Conservation (phyloP, 2,113 vertebrate genomes). For the Caranx ignobilis region DNA sequence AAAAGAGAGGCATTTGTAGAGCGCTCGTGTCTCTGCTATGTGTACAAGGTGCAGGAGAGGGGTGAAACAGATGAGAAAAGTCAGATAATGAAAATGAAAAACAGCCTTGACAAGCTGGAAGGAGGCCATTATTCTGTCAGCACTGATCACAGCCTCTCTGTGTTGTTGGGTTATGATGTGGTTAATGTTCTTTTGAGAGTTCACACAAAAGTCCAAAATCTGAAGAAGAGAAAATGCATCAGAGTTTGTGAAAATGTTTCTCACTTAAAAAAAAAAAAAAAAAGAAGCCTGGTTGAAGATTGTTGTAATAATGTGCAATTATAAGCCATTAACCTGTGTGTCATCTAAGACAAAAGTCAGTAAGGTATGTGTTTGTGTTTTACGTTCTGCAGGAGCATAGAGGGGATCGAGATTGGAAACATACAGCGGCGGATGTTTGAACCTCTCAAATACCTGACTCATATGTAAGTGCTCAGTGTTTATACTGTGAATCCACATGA, state of each 20-base stretch:
- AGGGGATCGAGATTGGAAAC: constrained; percentile 94
- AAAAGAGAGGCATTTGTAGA: background rate
- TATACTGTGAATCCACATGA: background rate
- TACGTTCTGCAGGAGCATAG: constrained; percentile 89
- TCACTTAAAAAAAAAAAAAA: background rate
- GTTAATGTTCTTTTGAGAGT: background rate
- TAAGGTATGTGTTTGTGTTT: constrained; percentile 11
- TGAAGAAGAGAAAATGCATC: background rate
- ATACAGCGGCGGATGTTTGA: constrained; percentile 96
- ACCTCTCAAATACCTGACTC: constrained; percentile 91
- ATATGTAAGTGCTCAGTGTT: constrained; percentile 89
- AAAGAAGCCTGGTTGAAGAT: background rate
- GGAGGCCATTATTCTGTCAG: background rate
- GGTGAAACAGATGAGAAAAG: background rate
- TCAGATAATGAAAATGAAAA: background rate
- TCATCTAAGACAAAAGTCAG: background rate
- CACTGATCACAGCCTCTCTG: background rate
- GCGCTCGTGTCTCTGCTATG: background rate
- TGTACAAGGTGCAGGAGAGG: background rate
- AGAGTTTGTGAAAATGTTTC: background rate
- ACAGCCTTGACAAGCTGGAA: background rate
- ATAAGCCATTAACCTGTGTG: background rate
- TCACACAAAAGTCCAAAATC: background rate
- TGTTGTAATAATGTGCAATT: background rate
- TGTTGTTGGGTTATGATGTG: background rate